Conservation (phyloP, 2,113 vertebrate species). For the Dendropsophus ebraccatus region DNA sequence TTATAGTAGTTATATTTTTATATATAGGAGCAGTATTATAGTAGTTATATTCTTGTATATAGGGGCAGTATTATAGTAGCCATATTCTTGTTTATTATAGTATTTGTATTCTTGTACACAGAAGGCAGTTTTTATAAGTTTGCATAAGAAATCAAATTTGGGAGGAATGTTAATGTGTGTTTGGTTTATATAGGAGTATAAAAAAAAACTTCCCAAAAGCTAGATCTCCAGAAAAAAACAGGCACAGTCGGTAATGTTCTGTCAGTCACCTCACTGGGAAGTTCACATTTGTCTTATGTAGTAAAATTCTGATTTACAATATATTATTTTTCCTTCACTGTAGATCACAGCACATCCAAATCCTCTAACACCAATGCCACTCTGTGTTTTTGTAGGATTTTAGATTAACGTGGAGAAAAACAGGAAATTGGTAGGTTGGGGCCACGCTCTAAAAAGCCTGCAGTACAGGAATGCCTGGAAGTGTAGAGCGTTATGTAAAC, state of each 20-base stretch:
- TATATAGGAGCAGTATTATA: no score
- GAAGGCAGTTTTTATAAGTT: not conserved
- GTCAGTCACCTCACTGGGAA: not conserved
- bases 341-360: conserved; percentile 28
- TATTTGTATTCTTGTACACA: not conserved
- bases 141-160: not conserved
- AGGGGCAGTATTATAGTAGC: no score
- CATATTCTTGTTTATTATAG: no score
- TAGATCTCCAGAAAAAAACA: not conserved
- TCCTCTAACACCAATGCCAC: conserved; percentile 34
- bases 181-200: not conserved
- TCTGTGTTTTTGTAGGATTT: conserved; percentile 52
- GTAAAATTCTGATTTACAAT: not conserved
- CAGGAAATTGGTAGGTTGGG: conserved; percentile 44
- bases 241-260: not conserved
- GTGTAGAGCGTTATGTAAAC: conserved; percentile 56
- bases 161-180: not conserved
- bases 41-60: no score
- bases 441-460: conserved; percentile 29
- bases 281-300: not conserved
- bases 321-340: not conserved
- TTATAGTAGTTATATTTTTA: not conserved
- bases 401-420: conserved; percentile 38
- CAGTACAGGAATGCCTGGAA: conserved; percentile 59
- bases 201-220: not conserved